Evolutionary conservation across 2,888 invertebrate species (phyloP).

Genomic region (Cynaeus angustus): DNA sequence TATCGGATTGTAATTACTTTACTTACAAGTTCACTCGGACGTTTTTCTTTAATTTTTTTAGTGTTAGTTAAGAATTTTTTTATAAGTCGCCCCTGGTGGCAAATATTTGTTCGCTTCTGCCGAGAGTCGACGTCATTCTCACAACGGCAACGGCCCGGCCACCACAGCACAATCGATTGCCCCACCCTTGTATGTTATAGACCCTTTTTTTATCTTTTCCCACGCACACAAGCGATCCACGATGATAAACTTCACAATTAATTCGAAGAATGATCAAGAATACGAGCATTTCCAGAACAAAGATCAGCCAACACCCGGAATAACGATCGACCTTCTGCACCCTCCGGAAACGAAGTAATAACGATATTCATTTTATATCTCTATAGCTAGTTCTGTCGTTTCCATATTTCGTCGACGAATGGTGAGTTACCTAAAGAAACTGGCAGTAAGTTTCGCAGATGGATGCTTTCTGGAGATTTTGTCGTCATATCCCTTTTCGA

Average conservation of each 20-base stretch:
- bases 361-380: constrained; percentile 41
- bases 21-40: no score
- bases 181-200: constrained; percentile 49
- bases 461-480: constrained; percentile 15
- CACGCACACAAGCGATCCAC: constrained; percentile 32
- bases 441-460: constrained; percentile 18
- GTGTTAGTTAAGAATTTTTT: no score
- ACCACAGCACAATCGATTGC: constrained; percentile 51
- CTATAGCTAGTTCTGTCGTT: constrained; percentile 32
- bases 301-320: constrained; percentile 26
- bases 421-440: constrained; percentile 17
- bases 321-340: constrained; percentile 30
- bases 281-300: constrained; percentile 11
- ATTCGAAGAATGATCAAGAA: constrained; percentile 37
- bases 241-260: constrained; percentile 39
- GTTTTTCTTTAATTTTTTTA: no score
- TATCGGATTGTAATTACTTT: no score
- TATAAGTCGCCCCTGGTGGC: constrained; percentile 23
- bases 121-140: constrained; percentile 47
- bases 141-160: constrained; percentile 43
- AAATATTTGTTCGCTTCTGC: constrained; percentile 34
- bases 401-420: constrained; percentile 30
- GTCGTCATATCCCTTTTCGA: constrained; percentile 10
- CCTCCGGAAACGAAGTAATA: constrained; percentile 37
- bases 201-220: constrained; percentile 47